phyloP scores from a whole-genome alignment of 2,113 vertebrate genomes.

The Perccottus glenii region DNA sequence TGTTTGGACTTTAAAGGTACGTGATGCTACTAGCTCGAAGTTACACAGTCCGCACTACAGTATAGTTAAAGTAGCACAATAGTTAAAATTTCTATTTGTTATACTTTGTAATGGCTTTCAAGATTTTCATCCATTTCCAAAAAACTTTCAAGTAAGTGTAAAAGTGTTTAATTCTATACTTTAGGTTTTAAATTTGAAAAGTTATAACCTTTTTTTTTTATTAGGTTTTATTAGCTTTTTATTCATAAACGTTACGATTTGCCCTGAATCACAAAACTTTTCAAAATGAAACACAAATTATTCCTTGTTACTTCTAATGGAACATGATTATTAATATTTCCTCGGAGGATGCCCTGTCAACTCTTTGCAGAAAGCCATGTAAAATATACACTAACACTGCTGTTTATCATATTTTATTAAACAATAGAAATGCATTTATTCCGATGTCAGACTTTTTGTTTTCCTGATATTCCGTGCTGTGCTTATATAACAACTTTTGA shows the following conservation, averaged over 20 bases:
- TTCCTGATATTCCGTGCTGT: constrained; percentile 47
- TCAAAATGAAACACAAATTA: constrained; percentile 47
- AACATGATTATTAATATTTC: constrained; percentile 93
- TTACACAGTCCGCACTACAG: no score
- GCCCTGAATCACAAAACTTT: constrained; percentile 13
- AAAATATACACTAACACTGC: constrained; percentile 89
- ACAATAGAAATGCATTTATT: constrained; percentile 84
- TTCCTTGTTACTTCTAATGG: constrained; percentile 82
- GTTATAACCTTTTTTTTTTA: no score
- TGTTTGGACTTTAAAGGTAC: no score
- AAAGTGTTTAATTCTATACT: no score
- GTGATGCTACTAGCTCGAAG: no score
- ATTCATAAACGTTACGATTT: neutral
- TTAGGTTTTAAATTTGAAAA: no score
- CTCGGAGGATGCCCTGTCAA: constrained; percentile 86
- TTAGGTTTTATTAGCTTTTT: neutral
- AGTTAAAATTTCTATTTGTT: no score
- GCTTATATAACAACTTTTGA: constrained; percentile 81
- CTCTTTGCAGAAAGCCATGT: constrained; percentile 84
- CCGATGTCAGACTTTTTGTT: constrained; percentile 80
- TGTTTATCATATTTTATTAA: constrained; percentile 94
- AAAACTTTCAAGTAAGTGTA: no score
- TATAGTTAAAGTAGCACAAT: no score
- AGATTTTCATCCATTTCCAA: no score
- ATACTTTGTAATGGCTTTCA: no score